Evolutionary conservation across 2,113 vertebrate genomes (phyloP).

Genomic region (Ochotona curzoniae): DNA sequence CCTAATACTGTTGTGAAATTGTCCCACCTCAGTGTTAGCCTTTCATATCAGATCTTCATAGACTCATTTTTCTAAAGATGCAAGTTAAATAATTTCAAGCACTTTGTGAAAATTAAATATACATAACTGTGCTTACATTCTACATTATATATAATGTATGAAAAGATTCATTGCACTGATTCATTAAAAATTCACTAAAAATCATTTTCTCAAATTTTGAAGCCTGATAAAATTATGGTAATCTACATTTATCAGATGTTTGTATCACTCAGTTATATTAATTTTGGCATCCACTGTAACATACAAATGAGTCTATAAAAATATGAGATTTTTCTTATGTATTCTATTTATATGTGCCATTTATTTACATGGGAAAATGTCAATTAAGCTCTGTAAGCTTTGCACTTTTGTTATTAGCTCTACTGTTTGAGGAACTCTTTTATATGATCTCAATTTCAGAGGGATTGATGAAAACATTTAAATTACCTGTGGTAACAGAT

Average conservation of each 20-base stretch:
- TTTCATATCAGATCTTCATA: slow-evolving; percentile 11
- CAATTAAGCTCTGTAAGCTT: slow-evolving; percentile 43
- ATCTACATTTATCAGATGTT: slow-evolving; percentile 37
- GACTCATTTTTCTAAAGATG: background rate
- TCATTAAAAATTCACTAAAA: background rate
- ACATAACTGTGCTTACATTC: background rate
- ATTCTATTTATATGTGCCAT: slow-evolving; percentile 31
- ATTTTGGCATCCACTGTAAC: slow-evolving; percentile 29
- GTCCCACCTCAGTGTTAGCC: background rate
- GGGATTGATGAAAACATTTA: slow-evolving; percentile 43
- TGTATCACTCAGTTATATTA: slow-evolving; percentile 20
- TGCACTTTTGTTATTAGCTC: background rate
- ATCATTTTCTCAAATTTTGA: slow-evolving; percentile 58
- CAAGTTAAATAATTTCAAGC: slow-evolving; percentile 12
- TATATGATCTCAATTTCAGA: slow-evolving; percentile 42
- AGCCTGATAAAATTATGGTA: slow-evolving; percentile 3
- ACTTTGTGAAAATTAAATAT: slow-evolving; percentile 39
- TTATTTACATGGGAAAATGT: slow-evolving; percentile 53
- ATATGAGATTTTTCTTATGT: slow-evolving; percentile 32
- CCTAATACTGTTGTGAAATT: slow-evolving; percentile 18
- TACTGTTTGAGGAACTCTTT: slow-evolving; percentile 34
- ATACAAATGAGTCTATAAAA: slow-evolving; percentile 28
- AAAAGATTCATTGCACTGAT: slow-evolving; percentile 20
- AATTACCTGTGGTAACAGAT: slow-evolving; percentile 9
- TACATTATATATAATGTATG: background rate